Percentiles rank a stretch among this genome's conserved stretches.
Conservation (phyloP, 2,113 vertebrate genomes). For the Alces alces region DNA sequence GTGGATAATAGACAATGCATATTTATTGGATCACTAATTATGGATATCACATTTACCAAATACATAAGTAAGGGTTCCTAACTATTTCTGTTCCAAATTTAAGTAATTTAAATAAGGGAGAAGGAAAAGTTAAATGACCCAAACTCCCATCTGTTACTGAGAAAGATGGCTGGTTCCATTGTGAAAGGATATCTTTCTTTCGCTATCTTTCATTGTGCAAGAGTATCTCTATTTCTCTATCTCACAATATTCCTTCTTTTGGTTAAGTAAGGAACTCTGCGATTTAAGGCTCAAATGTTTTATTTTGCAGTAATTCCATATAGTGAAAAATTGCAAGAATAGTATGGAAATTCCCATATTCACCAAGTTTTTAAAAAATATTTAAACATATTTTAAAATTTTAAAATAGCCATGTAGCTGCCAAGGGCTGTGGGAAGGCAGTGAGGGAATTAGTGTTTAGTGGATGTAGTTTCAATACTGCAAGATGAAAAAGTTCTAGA, state of each 20-base stretch:
- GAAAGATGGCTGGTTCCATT: background rate
- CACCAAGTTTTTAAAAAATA: background rate
- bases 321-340: background rate
- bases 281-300: background rate
- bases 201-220: background rate
- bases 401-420: background rate
- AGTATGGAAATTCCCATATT: background rate
- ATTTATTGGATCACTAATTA: background rate
- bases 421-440: background rate
- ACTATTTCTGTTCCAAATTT: background rate
- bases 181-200: background rate
- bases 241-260: background rate
- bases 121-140: background rate
- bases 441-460: background rate
- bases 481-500: background rate
- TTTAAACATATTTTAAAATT: background rate
- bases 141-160: background rate
- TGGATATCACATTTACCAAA: slow-evolving; percentile 12
- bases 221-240: background rate
- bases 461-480: background rate
- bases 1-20: background rate
- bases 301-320: slow-evolving; percentile 13
- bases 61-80: background rate
- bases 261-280: background rate
- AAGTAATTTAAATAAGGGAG: background rate